phyloP scores from a whole-genome alignment of 2,113 vertebrate species.

The Serilophus lunatus region DNA sequence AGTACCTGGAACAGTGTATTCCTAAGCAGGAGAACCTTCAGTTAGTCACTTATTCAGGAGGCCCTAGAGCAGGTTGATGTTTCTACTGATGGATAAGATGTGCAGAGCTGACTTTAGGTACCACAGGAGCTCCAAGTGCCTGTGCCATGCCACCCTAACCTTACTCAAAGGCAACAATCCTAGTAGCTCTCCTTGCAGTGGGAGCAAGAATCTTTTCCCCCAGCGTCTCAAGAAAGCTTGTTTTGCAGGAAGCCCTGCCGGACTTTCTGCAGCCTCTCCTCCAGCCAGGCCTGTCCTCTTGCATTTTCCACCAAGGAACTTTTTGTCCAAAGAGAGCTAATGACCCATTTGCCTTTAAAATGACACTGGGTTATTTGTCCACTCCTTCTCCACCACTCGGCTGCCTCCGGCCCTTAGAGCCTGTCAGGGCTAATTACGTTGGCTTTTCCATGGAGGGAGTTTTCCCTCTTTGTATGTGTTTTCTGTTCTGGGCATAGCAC shows the following conservation, averaged over 20 bases:
- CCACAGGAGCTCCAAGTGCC: background rate
- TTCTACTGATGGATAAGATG: background rate
- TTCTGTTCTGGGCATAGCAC: conserved; percentile 20
- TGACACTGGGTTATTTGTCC: background rate
- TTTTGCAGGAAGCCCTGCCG: background rate
- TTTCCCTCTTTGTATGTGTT: conserved; percentile 23
- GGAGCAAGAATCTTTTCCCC: background rate
- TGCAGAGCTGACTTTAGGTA: background rate
- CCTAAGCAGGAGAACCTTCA: background rate
- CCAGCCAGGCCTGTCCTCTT: background rate
- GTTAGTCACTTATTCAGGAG: background rate
- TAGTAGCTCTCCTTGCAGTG: accelerated
- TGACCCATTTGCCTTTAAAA: background rate
- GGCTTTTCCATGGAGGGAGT: background rate
- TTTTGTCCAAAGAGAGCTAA: conserved; percentile 11
- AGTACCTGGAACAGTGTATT: background rate
- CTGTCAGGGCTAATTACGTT: background rate
- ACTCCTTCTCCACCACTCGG: background rate
- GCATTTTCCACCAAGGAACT: conserved; percentile 8
- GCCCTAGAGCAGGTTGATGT: background rate
- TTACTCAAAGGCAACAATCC: background rate
- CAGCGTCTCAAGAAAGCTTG: background rate
- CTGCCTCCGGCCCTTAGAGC: background rate
- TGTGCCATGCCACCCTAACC: background rate
- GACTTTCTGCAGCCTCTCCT: background rate